These are phyloP conservation scores for Plecturocebus donacophilus DNA, from an alignment of 2,113 vertebrate genomes.

Conservation along the genomic window DNA sequence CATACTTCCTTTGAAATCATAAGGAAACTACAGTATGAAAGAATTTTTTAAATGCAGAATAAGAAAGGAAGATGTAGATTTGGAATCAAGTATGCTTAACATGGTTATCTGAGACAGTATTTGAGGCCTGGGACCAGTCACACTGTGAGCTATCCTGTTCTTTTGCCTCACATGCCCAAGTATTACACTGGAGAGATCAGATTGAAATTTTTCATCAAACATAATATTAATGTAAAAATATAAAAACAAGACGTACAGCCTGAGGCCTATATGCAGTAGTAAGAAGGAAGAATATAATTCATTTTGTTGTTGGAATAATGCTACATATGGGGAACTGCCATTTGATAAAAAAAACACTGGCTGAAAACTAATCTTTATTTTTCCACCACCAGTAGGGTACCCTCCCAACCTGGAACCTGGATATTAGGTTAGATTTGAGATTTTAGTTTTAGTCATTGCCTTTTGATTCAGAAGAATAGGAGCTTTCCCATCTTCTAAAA, in stretches of 20 bases:
- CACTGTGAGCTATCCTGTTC: neutral
- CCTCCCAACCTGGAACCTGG: neutral
- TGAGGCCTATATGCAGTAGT: neutral
- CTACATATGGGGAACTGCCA: neutral
- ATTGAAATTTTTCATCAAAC: slow-evolving; percentile 19
- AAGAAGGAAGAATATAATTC: neutral
- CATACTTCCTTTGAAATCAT: neutral
- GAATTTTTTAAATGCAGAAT: neutral
- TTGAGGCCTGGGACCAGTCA: neutral
- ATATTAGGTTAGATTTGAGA: neutral
- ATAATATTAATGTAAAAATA: neutral
- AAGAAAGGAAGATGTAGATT: neutral
- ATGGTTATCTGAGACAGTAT: neutral
- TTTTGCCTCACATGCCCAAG: neutral
- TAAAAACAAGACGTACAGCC: neutral
- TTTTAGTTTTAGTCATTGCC: neutral
- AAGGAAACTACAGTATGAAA: neutral
- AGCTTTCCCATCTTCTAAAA: neutral
- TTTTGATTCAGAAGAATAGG: neutral
- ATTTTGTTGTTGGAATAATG: neutral
- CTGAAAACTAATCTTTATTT: neutral
- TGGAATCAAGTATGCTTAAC: neutral
- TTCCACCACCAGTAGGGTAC: neutral
- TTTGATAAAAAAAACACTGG: neutral
- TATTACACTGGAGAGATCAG: neutral